Percentiles rank a stretch among this genome's conserved stretches.
Conservation (phyloP, 2,888 invertebrate genomes). For the Dusona sp. region DNA sequence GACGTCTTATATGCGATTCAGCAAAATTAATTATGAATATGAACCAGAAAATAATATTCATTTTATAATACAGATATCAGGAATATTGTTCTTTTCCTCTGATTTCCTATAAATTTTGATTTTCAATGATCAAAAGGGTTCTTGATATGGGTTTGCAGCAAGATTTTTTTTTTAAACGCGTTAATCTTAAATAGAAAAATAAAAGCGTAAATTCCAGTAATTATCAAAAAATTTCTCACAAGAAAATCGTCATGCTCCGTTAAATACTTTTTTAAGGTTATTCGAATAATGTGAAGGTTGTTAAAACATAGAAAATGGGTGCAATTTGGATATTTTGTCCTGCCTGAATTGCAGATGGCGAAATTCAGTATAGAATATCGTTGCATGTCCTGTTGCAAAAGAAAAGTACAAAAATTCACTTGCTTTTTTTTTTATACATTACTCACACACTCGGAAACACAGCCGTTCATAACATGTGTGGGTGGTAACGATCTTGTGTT, state of each 20-base stretch:
- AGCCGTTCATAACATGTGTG: constrained; percentile 61
- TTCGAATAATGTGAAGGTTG: not conserved
- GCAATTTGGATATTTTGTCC: no score
- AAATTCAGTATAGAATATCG: not conserved
- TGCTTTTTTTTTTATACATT: constrained; percentile 27
- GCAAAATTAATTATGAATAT: no score
- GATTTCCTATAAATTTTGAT: no score
- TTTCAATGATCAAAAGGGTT: no score
- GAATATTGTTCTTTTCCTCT: no score
- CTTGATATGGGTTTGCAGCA: no score
- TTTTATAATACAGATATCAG: no score
- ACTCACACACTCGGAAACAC: constrained; percentile 22
- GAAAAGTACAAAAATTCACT: not conserved
- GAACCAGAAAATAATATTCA: no score
- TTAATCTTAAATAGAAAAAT: not conserved
- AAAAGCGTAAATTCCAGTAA: not conserved
- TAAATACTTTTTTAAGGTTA: not conserved
- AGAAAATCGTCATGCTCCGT: not conserved
- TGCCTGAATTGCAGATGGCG: no score
- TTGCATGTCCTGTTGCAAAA: not conserved
- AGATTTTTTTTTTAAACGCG: not conserved
- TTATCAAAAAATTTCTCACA: not conserved
- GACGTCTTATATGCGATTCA: no score
- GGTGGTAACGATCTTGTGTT: constrained; percentile 67
- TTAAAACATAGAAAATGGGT: not conserved